Evolutionary conservation across 2,113 vertebrate species (phyloP).

Genomic region (Heterocephalus glaber): DNA sequence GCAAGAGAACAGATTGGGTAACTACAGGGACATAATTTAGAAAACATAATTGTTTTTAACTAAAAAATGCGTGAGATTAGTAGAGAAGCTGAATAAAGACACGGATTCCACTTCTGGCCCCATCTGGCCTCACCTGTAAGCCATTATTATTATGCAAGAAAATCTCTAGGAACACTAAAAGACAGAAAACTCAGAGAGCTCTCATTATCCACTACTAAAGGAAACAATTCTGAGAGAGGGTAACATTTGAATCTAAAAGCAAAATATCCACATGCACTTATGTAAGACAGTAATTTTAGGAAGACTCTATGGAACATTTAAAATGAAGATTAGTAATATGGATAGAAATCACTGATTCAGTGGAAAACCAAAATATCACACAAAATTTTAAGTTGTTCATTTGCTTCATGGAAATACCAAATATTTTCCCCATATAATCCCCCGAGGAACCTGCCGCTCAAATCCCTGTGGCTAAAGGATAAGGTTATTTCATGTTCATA

Average conservation of each 20-base stretch:
- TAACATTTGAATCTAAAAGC: not conserved
- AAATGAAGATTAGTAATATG: constrained; percentile 23
- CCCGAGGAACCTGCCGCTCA: not conserved
- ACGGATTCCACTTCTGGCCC: not conserved
- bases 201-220: not conserved
- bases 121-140: not conserved
- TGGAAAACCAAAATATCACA: constrained; percentile 53
- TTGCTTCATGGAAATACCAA: constrained; percentile 42
- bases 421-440: not conserved
- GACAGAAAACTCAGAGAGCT: not conserved
- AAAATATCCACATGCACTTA: not conserved
- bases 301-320: constrained; percentile 10
- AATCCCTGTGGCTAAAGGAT: not conserved
- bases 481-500: not conserved
- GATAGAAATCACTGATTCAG: not conserved
- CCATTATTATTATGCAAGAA: not conserved
- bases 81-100: constrained; percentile 6
- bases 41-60: not conserved
- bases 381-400: not conserved
- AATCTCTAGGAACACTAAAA: not conserved
- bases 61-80: not conserved
- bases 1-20: not conserved
- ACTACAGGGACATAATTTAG: constrained; percentile 15
- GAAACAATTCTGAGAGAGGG: not conserved
- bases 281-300: not conserved